Base-by-base conservation (phyloP, 1,140 invertebrate species). In the Listronotus oregonensis region DNA sequence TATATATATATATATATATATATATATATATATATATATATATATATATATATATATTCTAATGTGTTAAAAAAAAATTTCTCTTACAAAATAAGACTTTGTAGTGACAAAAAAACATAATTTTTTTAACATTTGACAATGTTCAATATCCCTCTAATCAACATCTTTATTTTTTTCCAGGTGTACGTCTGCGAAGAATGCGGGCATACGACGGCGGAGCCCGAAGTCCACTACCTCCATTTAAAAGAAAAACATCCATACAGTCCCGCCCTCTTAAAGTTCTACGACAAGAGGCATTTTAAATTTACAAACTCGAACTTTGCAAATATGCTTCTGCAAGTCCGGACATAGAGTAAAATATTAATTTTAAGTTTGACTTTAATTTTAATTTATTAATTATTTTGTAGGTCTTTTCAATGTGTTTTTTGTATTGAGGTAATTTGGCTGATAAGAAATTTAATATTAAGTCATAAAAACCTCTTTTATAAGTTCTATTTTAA, bases 121-220 rank as follows among this genome's bases (percentile, higher is more conserved):
- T n/a, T n/a, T n/a, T n/a, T n/a, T n/a, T n/a, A n/a, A n/a, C n/a
- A n/a, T n/a, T n/a, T n/a, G n/a, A n/a, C n/a, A n/a, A n/a, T n/a
- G n/a, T n/a, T n/a, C n/a, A n/a, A n/a, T n/a, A n/a, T n/a, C n/a
- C n/a, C n/a, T 27, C 21, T 27, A 27, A 27, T 27, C 21, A 27
- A 27, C 1, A 27, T 27, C 21, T 27, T 27, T n/a, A n/a, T 11
- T 8, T 49, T 10, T 50, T 52, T 63, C 43, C 42, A 66, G 64
- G 92, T 97, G 80, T 99, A 99, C 80, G 97, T 99, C 7, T 99
- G 97, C 80, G 97, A 99, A 82, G 97, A 99, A 78, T 99, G 97
- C 79, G 97, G 98, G 34, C 95, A 98, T 81, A 98, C 97, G 12
- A 98, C 97, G 15, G 91, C 91, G 66, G 94, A 98, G 77, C 96